Evolutionary conservation across 2,888 invertebrate genomes (phyloP).

Genomic region (Protodeltote pygarga): DNA sequence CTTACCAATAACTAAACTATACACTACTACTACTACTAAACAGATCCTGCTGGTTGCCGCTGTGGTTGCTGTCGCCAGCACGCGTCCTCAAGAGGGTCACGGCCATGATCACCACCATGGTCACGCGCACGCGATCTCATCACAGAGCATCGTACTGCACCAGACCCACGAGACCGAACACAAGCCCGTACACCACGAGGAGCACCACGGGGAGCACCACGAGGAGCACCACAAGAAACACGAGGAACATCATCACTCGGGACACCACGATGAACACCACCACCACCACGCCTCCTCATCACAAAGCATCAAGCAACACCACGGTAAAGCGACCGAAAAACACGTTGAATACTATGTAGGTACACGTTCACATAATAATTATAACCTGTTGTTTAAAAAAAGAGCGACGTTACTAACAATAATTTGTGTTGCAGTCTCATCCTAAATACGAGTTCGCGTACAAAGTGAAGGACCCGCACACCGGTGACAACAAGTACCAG

Average conservation of each 20-base stretch:
- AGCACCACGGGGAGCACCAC: conserved; percentile 1
- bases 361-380: not conserved
- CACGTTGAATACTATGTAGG: conserved; percentile 44
- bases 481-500: conserved; percentile 85
- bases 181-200: conserved; percentile 4
- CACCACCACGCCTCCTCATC: conserved; percentile 61
- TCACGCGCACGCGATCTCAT: too few species aligned
- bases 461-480: conserved; percentile 82
- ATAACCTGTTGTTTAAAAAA: not conserved
- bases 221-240: conserved; percentile 15
- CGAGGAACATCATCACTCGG: not conserved
- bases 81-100: too few species aligned
- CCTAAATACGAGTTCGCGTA: conserved; percentile 84
- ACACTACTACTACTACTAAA: too few species aligned
- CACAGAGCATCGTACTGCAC: conserved; percentile 59
- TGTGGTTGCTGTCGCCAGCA: too few species aligned
- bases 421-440: conserved; percentile 55
- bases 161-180: conserved; percentile 36
- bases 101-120: conserved; percentile 32
- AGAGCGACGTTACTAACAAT: not conserved
- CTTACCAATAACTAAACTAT: too few species aligned
- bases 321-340: conserved; percentile 34
- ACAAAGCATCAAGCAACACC: conserved; percentile 60
- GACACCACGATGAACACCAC: conserved; percentile 31
- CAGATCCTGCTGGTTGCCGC: too few species aligned